Conservation (phyloP, 2,113 vertebrate genomes). For the Heterochromis multidens region DNA sequence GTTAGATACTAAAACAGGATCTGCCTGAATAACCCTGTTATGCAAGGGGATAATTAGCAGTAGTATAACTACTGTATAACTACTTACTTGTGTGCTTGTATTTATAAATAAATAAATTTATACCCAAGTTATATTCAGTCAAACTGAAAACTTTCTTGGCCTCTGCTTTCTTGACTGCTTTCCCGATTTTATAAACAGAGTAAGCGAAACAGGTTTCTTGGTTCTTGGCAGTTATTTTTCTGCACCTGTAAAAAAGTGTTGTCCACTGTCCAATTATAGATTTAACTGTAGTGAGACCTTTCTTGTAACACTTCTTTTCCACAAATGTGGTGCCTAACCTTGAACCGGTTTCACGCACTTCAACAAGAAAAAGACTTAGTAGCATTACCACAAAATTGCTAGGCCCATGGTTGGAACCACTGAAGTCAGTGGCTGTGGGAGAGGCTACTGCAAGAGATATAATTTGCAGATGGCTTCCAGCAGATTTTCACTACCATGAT, state of each 20-base stretch:
- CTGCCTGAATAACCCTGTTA: not conserved
- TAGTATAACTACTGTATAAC: not conserved
- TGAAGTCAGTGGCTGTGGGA: not conserved
- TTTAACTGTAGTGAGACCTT: not conserved
- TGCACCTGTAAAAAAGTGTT: not conserved
- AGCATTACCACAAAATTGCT: not conserved
- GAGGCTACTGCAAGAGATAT: not conserved
- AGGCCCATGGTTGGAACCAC: not conserved
- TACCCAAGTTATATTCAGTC: not conserved
- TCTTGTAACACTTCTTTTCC: not conserved
- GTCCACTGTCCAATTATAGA: not conserved
- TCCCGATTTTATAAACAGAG: not conserved
- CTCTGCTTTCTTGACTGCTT: not conserved
- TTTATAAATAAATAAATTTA: not conserved
- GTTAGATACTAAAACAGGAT: not conserved
- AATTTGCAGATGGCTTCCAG: not conserved
- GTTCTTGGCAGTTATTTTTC: not conserved
- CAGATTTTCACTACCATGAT: not conserved
- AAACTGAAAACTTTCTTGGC: not conserved
- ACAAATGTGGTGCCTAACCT: not conserved
- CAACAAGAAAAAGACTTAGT: not conserved
- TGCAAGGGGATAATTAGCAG: not conserved
- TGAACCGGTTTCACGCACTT: not conserved
- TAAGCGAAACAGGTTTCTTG: not conserved
- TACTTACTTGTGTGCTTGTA: not conserved